A percentile compares a stretch with the other conserved stretches of the same genome.
Evolutionary conservation across 2,888 invertebrate species (phyloP).

Genomic region (Dichetophora obliterata): DNA sequence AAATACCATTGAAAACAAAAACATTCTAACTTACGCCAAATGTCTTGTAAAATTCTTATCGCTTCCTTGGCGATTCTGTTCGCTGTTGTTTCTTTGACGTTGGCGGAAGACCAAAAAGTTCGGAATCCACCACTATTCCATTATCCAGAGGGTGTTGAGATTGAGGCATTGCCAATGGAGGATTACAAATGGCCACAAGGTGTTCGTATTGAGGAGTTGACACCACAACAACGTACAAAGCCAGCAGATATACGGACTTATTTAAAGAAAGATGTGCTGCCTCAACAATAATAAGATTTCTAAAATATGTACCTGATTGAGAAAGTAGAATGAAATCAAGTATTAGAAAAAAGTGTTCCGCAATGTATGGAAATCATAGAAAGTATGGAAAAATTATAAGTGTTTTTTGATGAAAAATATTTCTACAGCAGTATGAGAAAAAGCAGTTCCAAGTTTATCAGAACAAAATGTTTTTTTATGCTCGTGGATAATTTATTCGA

Average conservation of each 20-base stretch:
- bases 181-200: neutral
- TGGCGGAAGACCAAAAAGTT: too few species aligned
- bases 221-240: neutral
- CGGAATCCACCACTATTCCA: neutral
- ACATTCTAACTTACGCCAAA: neutral
- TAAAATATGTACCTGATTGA: too few species aligned
- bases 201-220: neutral
- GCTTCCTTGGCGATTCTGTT: neutral
- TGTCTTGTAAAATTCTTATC: slow-evolving; percentile 2
- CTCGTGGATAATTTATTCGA: too few species aligned
- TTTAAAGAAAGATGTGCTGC: neutral
- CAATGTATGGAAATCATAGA: too few species aligned
- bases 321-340: too few species aligned
- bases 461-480: too few species aligned
- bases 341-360: too few species aligned
- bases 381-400: too few species aligned
- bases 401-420: too few species aligned
- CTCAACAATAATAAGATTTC: too few species aligned
- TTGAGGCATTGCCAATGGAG: slow-evolving; percentile 5
- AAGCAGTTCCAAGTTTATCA: too few species aligned
- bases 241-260: neutral
- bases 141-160: slow-evolving; percentile 2
- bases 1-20: neutral
- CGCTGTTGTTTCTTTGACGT: neutral
- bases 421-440: too few species aligned